A percentile compares a stretch with the other conserved stretches of the same genome.
Conservation (phyloP, 2,888 invertebrate species). For the Syritta pipiens region DNA sequence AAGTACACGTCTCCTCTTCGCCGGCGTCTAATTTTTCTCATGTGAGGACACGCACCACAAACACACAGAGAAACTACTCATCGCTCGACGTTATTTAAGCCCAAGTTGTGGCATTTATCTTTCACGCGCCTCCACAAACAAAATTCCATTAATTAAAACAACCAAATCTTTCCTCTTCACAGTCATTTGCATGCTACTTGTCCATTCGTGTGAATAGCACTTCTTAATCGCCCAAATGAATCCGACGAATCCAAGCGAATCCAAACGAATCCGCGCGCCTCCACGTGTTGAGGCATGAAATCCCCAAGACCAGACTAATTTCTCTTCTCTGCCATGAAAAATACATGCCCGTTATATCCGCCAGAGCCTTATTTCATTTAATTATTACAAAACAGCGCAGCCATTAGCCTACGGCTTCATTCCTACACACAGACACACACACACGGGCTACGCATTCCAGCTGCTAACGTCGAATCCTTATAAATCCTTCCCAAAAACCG, state of each 20-base stretch:
- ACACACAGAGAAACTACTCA: too few relatives aligned
- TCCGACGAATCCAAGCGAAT: too few relatives aligned
- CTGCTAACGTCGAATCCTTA: slow-evolving; percentile 7
- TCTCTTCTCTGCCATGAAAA: slow-evolving; percentile 15
- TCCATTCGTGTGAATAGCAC: slow-evolving; percentile 3
- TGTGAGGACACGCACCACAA: too few relatives aligned
- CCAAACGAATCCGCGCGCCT: background rate
- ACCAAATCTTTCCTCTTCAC: background rate
- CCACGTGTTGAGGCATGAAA: background rate
- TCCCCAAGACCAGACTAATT: slow-evolving; percentile 10
- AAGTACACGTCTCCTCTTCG: too few relatives aligned
- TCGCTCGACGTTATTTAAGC: background rate
- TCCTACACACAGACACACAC: background rate
- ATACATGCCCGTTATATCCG: slow-evolving; percentile 22
- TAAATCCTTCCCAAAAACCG: slow-evolving; percentile 8
- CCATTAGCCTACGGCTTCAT: slow-evolving; percentile 25
- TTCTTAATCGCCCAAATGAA: slow-evolving; percentile 8
- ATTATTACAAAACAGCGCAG: slow-evolving; percentile 17
- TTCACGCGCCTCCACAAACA: background rate
- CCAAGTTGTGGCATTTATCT: background rate
- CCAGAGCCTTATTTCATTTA: slow-evolving; percentile 23
- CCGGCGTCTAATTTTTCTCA: too few relatives aligned
- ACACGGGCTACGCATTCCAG: background rate
- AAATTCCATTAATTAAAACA: background rate
- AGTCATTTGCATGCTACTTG: background rate